Base-by-base conservation (phyloP, 1,140 invertebrate species). In the Drosophila subpulchrella region DNA sequence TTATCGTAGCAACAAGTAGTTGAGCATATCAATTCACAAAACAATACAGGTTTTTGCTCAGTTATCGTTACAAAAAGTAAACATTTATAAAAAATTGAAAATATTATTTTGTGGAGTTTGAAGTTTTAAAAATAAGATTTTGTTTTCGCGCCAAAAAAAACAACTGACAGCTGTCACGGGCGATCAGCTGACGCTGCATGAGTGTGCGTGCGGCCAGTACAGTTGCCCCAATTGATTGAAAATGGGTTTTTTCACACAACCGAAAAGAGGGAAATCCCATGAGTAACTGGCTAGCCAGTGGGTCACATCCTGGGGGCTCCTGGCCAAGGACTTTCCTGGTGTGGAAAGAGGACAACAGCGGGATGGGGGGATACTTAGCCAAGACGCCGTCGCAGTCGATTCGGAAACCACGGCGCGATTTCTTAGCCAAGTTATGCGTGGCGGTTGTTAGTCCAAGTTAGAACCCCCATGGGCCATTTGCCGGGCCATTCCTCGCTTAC, bases 401-500 rank as follows among this genome's bases (percentile, higher is more conserved):
- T 75, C 70, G 75, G 82, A 89, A 85, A 85, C 78, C 73, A 77
- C 57, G 75, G 59, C 61, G 48, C 41, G 8, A 44, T 44, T 39
- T 72, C 50, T 81, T 89, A 90, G 84, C 78, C 67, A 70, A 85
- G 85, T 89, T 90, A 42, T 67, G 38, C 32, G 42, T 30, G 51
- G 41, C 30, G 41, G n/a, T 17, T 20, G 30, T 73, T 86, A 88
- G 78, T 73, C 20, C 57, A 73, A 72, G 6, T 56, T 58, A 59
- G 63, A 85, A 86, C 78, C 74, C 74, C 44, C 44, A 27, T 3
- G 0, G 27, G 27, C 27, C 2, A 38, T 15, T 55, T 17, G 42
- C 42, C 12, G 47, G 7, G 7, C 15, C 20, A 10, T 17, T 20
- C n/a, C n/a, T n/a, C 34, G 24, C 81, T 93, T 94, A 96, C 96